Evolutionary conservation across 92 coral and sea anemone genomes (phyloP).

Genomic region (Pocillopora grandis): DNA sequence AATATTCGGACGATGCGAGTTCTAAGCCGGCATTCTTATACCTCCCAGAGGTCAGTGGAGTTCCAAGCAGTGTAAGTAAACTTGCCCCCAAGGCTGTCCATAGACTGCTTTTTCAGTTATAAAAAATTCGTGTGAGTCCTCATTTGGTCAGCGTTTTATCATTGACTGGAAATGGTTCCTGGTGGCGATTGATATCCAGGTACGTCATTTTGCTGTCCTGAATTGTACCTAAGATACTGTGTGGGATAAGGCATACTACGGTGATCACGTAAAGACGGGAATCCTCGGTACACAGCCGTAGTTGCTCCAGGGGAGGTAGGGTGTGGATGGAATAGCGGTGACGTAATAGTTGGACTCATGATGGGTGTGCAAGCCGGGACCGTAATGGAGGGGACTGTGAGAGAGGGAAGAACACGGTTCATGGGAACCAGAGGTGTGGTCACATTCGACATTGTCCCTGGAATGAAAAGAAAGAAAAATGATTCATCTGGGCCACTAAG

Average conservation of each 20-base stretch:
- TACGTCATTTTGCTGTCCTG: slow-evolving; percentile 37
- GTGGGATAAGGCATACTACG: slow-evolving; percentile 41
- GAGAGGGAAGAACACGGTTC: slow-evolving; percentile 34
- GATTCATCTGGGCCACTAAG: no score
- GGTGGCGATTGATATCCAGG: slow-evolving; percentile 48
- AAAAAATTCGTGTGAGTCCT: background rate
- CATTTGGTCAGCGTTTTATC: background rate
- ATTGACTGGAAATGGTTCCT: slow-evolving; percentile 46
- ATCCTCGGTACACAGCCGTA: slow-evolving; percentile 44
- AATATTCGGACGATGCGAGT: background rate
- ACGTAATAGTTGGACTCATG: slow-evolving; percentile 48
- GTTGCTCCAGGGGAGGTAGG: slow-evolving; percentile 51
- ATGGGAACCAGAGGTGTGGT: slow-evolving; percentile 33
- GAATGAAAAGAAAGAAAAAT: background rate
- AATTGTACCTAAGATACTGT: slow-evolving; percentile 37
- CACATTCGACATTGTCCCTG: slow-evolving; percentile 21
- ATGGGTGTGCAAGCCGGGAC: slow-evolving; percentile 34
- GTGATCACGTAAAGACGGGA: slow-evolving; percentile 46
- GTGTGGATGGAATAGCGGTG: slow-evolving; percentile 45
- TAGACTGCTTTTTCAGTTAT: background rate
- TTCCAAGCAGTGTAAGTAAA: background rate
- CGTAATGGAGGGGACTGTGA: slow-evolving; percentile 29
- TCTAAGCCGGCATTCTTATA: background rate
- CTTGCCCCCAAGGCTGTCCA: background rate
- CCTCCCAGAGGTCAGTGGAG: background rate